A percentile compares a stretch with the other conserved stretches of the same genome.
These are phyloP conservation scores for Motacilla alba DNA, from an alignment of 2,113 vertebrate genomes.

Conservation along the genomic window DNA sequence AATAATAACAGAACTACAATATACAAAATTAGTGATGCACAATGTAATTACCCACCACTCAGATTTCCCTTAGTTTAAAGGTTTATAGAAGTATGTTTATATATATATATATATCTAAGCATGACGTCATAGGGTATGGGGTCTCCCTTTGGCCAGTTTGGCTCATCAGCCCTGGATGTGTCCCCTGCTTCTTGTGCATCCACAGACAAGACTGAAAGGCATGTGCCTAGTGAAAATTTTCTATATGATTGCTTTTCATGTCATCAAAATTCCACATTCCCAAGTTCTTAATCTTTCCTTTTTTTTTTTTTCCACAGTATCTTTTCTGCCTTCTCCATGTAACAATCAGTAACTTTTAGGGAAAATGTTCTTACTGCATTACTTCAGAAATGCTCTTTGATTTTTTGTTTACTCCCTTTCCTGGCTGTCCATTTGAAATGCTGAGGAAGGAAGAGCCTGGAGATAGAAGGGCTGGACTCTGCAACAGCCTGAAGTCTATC, in stretches of 20 bases:
- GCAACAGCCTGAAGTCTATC: not conserved
- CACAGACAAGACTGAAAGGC: not conserved
- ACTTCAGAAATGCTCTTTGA: not conserved
- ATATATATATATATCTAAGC: too few species aligned
- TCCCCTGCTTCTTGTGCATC: too few species aligned
- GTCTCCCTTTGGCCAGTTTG: not conserved
- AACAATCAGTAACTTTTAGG: not conserved
- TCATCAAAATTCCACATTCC: not conserved
- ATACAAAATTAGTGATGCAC: not conserved
- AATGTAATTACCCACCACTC: not conserved
- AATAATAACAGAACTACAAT: not conserved
- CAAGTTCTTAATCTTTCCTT: not conserved
- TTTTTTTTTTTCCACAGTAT: rapidly evolving
- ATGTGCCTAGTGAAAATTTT: not conserved
- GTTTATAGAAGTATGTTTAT: not conserved
- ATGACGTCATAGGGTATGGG: not conserved
- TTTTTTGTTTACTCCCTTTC: not conserved
- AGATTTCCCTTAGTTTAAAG: not conserved
- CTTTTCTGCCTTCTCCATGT: not conserved
- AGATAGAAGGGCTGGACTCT: not conserved
- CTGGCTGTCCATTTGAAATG: not conserved
- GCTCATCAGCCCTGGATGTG: not conserved
- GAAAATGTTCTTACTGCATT: not conserved
- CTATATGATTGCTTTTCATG: not conserved
- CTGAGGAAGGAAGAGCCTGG: not conserved